phyloP scores from a whole-genome alignment of 2,797 vertebrate genomes.

The Aythya fuligula region DNA sequence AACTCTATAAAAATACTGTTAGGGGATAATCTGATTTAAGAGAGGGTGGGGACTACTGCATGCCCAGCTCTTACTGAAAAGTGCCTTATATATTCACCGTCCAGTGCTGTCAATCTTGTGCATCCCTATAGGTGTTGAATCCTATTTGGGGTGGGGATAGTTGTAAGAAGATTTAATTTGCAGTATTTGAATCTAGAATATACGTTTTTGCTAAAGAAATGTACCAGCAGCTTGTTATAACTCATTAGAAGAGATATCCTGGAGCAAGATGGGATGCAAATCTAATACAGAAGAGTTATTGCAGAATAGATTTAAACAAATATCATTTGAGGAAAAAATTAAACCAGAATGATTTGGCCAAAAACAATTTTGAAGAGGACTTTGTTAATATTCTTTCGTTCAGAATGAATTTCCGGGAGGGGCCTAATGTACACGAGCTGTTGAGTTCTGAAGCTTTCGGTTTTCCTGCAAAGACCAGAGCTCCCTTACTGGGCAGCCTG shows the following conservation, averaged over 20 bases:
- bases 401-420: neutral
- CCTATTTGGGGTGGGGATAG: neutral
- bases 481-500: neutral
- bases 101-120: neutral
- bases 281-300: neutral
- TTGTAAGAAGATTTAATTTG: neutral
- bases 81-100: rapidly evolving
- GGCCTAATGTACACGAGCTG: neutral
- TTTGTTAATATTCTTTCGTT: neutral
- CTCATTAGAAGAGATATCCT: neutral
- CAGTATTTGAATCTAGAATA: neutral
- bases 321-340: neutral
- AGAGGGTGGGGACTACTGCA: neutral
- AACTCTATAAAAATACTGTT: neutral
- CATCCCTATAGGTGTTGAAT: neutral
- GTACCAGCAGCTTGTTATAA: neutral
- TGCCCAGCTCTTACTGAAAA: neutral
- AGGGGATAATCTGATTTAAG: neutral
- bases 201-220: neutral
- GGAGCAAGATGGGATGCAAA: neutral
- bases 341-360: neutral
- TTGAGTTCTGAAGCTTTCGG: neutral
- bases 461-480: neutral
- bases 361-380: neutral
- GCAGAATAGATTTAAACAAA: neutral